Evolutionary conservation across 1,140 invertebrate species (phyloP).

Genomic region (Calliphora vicina): DNA sequence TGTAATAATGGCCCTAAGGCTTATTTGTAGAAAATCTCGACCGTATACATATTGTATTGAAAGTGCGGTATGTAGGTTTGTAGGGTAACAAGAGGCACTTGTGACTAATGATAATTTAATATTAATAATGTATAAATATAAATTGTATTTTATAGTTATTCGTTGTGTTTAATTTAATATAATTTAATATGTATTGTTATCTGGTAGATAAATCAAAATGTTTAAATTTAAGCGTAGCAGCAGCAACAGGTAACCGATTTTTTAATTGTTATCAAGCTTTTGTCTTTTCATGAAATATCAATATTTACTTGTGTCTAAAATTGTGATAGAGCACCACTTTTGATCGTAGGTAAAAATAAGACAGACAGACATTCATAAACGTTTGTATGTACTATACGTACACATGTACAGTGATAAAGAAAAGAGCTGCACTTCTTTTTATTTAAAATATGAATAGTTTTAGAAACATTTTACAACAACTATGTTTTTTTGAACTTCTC

Average conservation of each 20-base stretch:
- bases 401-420: background rate
- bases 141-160: constrained; percentile 16
- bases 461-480: no score
- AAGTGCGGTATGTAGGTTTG: background rate
- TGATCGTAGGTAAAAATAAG: background rate
- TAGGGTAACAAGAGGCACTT: background rate
- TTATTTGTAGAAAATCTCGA: no score
- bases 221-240: constrained; percentile 3
- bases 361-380: background rate
- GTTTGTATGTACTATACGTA: background rate
- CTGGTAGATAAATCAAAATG: constrained; percentile 26
- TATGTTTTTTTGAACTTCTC: no score
- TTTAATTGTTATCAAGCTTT: constrained; percentile 26
- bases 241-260: constrained; percentile 16
- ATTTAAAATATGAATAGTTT: no score
- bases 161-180: constrained; percentile 16
- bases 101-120: constrained; percentile 15
- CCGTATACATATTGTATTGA: no score
- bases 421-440: no score
- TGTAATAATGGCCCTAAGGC: no score
- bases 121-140: background rate
- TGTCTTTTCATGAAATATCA: constrained; percentile 14
- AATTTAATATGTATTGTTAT: constrained; percentile 23
- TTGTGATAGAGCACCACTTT: constrained; percentile 11
- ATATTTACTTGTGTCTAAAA: constrained; percentile 30